These are phyloP conservation scores for Lasioglossum morio DNA, from an alignment of 2,888 invertebrate species.

Conservation along the genomic window DNA sequence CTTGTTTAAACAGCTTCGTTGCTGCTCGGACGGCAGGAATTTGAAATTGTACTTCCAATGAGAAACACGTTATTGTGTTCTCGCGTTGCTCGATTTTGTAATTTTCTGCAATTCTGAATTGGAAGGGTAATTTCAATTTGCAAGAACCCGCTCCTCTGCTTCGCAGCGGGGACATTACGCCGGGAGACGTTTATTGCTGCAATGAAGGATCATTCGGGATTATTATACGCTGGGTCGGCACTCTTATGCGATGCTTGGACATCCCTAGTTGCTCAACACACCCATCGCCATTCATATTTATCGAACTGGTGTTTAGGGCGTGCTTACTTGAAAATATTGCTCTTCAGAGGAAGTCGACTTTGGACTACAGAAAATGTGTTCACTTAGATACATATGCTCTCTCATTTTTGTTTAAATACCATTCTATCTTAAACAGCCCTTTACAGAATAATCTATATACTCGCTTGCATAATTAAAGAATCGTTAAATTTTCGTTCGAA, in stretches of 20 bases:
- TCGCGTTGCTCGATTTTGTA: background rate
- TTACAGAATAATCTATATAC: no score
- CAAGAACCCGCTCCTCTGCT: slow-evolving; percentile 38
- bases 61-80: slow-evolving; percentile 2
- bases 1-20: slow-evolving; percentile 46
- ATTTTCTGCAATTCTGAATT: slow-evolving; percentile 8
- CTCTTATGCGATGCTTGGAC: slow-evolving; percentile 66
- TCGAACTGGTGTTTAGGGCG: slow-evolving; percentile 6
- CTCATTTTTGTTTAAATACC: no score
- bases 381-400: no score
- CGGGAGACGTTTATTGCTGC: slow-evolving; percentile 75
- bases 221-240: slow-evolving; percentile 70
- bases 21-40: background rate
- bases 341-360: background rate
- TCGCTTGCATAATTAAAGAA: no score
- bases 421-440: no score
- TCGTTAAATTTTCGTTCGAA: no score
- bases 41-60: background rate
- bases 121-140: slow-evolving; percentile 55
- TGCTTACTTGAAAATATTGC: slow-evolving; percentile 18
- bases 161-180: slow-evolving; percentile 38
- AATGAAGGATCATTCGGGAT: slow-evolving; percentile 74
- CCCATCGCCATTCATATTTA: slow-evolving; percentile 52
- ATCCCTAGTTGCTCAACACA: slow-evolving; percentile 46
- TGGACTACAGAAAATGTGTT: background rate